Evolutionary conservation across 2,113 vertebrate species (phyloP).

Genomic region (Trematomus loennbergii): DNA sequence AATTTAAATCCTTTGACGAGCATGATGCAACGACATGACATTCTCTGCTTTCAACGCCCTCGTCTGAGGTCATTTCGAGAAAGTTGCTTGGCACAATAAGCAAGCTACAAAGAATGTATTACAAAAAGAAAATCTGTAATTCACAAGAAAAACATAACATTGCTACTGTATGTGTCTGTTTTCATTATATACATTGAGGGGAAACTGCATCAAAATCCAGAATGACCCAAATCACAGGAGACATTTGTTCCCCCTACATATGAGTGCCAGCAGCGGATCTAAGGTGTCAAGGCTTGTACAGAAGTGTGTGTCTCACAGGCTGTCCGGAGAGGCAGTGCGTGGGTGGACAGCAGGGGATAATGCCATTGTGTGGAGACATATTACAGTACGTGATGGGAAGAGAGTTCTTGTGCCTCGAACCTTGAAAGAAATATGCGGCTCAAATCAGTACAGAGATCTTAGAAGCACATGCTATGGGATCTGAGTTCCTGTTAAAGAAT

Average conservation of each 20-base stretch:
- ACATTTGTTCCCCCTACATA: neutral
- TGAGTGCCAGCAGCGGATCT: conserved; percentile 22
- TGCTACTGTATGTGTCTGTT: neutral
- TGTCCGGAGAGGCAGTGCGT: conserved; percentile 8
- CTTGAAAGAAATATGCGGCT: conserved; percentile 15
- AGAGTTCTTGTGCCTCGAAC: conserved; percentile 3
- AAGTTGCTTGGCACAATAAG: neutral
- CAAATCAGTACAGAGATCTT: neutral
- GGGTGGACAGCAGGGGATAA: conserved; percentile 22
- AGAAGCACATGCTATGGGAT: neutral
- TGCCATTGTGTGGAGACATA: conserved; percentile 14
- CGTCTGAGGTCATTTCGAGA: neutral
- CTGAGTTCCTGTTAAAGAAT: neutral
- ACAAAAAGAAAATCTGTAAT: neutral
- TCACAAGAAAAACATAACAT: neutral
- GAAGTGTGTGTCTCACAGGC: conserved; percentile 15
- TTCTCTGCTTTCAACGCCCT: conserved; percentile 4
- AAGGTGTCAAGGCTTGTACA: conserved; percentile 5
- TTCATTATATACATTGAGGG: neutral
- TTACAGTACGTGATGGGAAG: conserved; percentile 5
- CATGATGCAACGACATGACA: conserved; percentile 4
- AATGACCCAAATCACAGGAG: neutral
- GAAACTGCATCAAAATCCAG: conserved; percentile 3
- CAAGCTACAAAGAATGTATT: neutral
- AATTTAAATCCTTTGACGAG: conserved; percentile 15